Evolutionary conservation across 2,888 invertebrate genomes (phyloP), one percentile per base, ranked within the genome.

Genomic region (Lymantria monacha): DNA sequence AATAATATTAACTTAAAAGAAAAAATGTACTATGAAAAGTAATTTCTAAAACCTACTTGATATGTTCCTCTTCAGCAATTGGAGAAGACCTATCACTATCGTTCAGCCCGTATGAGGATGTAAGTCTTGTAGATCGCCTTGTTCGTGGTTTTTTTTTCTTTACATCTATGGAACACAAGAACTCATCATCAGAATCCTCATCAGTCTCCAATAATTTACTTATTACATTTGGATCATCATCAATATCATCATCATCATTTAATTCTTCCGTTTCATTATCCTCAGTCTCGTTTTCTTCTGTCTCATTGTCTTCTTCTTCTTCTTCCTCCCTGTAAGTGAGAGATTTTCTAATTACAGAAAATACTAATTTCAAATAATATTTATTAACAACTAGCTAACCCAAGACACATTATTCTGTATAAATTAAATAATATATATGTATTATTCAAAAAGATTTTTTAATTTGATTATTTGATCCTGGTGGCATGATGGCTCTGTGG

Each of bases 191-290:
- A 9, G 75, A 68, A 42, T 76, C 79, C 44, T 81, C 84, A 40
- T 88, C 88, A 0, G 81, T 87, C 49, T 88, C 84, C 12, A 85
- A 59, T n/a, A 88, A 66, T 55, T 87, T 87, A 62, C 83, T 86
- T 58, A 88, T 87, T 7, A 87, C 84, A 52, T 86, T 86, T 0
- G 83, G 79, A 43, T 87, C 87, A 69, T 88, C 88, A 62, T 89
- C 82, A 11, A 83, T 68, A 42, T 82, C 83, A 37, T 81, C 79
- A n/a, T 81, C 80, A 42, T 73, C 73, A 47, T 68, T 66, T 9
- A 69, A 36, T 22, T 62, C 66, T 13, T 63, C 66, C 0, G 37
- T 61, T 31, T 79, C 79, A 12, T 64, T 65, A 10, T 56, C 67
- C 0, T 63, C 74, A 1, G 10, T 33, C 7, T 14, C 15, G 7